Evolutionary conservation across 2,113 vertebrate genomes (phyloP).

Genomic region (Neogale vison): DNA sequence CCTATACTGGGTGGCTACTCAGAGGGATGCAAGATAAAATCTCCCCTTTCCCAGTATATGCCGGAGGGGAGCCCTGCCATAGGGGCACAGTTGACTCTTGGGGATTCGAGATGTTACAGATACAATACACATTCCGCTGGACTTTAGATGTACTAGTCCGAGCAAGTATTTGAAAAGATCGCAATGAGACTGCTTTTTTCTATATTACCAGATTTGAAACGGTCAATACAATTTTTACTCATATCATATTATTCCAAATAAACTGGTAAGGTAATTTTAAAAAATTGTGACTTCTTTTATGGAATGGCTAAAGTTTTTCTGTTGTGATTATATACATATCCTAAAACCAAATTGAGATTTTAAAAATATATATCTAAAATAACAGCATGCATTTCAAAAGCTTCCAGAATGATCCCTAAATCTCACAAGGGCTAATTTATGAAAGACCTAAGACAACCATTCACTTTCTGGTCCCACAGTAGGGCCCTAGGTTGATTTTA

Average conservation of each 20-base stretch:
- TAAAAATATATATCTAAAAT: background rate
- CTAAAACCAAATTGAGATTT: background rate
- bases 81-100: background rate
- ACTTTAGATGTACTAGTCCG: background rate
- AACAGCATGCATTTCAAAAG: slow-evolving; percentile 26
- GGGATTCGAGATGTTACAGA: background rate
- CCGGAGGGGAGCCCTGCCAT: background rate
- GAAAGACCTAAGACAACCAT: background rate
- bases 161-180: background rate
- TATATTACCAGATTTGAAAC: background rate
- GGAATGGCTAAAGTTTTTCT: background rate
- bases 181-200: background rate
- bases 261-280: background rate
- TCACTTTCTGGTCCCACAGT: background rate
- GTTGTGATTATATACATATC: background rate
- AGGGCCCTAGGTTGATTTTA: background rate
- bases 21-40: background rate
- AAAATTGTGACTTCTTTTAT: background rate
- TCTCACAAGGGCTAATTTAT: background rate
- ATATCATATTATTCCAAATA: slow-evolving; percentile 18
- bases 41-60: background rate
- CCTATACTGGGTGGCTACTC: background rate
- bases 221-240: background rate
- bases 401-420: background rate
- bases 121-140: background rate